These are phyloP conservation scores for Epistrophella euchroma DNA, from an alignment of 2,888 invertebrate species.

Conservation along the genomic window DNA sequence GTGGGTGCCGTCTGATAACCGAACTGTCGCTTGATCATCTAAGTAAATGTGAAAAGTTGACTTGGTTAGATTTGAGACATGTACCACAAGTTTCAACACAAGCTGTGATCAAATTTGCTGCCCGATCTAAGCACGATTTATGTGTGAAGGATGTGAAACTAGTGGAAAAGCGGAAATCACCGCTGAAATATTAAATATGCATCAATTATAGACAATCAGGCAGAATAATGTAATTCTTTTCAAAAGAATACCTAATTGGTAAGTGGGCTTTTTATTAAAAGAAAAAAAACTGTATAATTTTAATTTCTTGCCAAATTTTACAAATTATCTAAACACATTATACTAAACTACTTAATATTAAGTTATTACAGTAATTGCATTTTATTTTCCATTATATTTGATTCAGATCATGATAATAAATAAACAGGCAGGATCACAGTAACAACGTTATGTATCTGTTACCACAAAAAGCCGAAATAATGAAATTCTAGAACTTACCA, in stretches of 20 bases:
- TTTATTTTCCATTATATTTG: too few relatives aligned
- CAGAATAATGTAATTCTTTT: not conserved
- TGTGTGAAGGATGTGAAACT: slow-evolving; percentile 92
- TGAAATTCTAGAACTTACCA: too few relatives aligned
- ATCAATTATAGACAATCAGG: slow-evolving; percentile 31
- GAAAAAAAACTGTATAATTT: not conserved
- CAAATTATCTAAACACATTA: not conserved
- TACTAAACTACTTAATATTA: not conserved
- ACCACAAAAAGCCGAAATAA: too few relatives aligned
- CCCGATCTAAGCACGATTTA: slow-evolving; percentile 90
- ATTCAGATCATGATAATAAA: too few relatives aligned
- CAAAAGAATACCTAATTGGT: slow-evolving; percentile 23
- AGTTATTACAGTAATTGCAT: not conserved
- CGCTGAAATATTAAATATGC: slow-evolving; percentile 40
- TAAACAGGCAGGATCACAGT: too few relatives aligned
- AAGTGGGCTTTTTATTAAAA: slow-evolving; percentile 44
- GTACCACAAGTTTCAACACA: slow-evolving; percentile 92
- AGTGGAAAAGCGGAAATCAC: slow-evolving; percentile 84
- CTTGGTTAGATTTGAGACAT: slow-evolving; percentile 90
- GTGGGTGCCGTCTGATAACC: slow-evolving; percentile 92
- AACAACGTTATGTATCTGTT: too few relatives aligned
- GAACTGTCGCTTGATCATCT: slow-evolving; percentile 93
- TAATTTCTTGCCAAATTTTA: slow-evolving; percentile 22
- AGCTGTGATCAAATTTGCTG: slow-evolving; percentile 92
- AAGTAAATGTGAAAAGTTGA: slow-evolving; percentile 89